A percentile compares a stretch with the other conserved stretches of the same genome.
Conservation (phyloP, 64 coral and sea anemone genomes). For the Montipora capricornis region DNA sequence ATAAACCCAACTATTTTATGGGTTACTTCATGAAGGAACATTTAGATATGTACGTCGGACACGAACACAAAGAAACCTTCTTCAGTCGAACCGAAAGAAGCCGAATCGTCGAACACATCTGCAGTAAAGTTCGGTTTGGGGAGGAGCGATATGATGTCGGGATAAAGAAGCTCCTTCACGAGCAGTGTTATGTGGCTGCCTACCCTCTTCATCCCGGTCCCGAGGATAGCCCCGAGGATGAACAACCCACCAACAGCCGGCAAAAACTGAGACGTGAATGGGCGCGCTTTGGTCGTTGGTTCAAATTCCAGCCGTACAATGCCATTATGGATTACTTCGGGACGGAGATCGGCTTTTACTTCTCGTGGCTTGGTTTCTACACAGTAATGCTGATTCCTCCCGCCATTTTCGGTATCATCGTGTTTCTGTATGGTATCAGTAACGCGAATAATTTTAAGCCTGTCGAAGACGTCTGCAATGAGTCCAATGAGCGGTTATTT, state of each 20-base stretch:
- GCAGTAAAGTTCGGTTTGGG: slow-evolving; percentile 74
- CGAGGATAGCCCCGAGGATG: slow-evolving; percentile 55
- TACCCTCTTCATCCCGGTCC: slow-evolving; percentile 92
- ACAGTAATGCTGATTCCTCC: slow-evolving; percentile 92
- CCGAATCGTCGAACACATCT: slow-evolving; percentile 88
- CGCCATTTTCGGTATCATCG: slow-evolving; percentile 86
- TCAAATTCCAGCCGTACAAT: slow-evolving; percentile 96
- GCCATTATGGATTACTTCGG: slow-evolving; percentile 98
- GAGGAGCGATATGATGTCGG: slow-evolving; percentile 87
- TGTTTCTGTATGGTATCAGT: slow-evolving; percentile 85
- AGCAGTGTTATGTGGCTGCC: slow-evolving; percentile 69
- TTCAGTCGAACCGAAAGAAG: slow-evolving; percentile 89
- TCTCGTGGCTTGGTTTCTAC: slow-evolving; percentile 98
- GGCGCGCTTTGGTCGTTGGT: slow-evolving; percentile 86
- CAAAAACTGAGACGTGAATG: slow-evolving; percentile 84
- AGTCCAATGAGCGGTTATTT: slow-evolving; percentile 78
- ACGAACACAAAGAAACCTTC: slow-evolving; percentile 76
- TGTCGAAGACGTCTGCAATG: slow-evolving; percentile 88
- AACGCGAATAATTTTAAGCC: slow-evolving; percentile 73
- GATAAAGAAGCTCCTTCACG: slow-evolving; percentile 77
- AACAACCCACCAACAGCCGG: slow-evolving; percentile 72
- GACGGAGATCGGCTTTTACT: slow-evolving; percentile 93
- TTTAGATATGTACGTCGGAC: slow-evolving; percentile 67
- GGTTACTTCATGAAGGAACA: slow-evolving; percentile 76
- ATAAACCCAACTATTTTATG: slow-evolving; percentile 76